A percentile compares a stretch with the other conserved stretches of the same genome.
Evolutionary conservation across 2,113 vertebrate species (phyloP).

Genomic region (Stomatorhinus ivindoensis): DNA sequence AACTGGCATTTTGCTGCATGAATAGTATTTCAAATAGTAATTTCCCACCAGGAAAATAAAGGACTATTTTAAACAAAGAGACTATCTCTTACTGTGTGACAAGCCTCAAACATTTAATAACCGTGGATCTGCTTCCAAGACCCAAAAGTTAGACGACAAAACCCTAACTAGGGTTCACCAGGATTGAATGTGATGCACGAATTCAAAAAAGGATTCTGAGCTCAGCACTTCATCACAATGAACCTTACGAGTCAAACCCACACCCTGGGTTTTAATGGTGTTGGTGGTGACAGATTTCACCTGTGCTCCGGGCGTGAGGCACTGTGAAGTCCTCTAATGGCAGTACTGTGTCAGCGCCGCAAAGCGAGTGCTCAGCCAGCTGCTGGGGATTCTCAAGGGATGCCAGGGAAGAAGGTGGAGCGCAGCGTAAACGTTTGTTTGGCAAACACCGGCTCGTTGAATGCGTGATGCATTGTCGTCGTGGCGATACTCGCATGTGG

Average conservation of each 20-base stretch:
- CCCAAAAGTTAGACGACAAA: not conserved
- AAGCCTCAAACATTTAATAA: not conserved
- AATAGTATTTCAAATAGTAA: not conserved
- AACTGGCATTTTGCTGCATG: not conserved
- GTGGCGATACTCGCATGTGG: not conserved
- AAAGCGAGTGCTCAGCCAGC: not conserved
- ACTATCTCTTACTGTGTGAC: not conserved
- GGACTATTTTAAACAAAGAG: not conserved
- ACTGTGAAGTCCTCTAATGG: not conserved
- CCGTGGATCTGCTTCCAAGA: not conserved
- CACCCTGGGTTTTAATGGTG: not conserved
- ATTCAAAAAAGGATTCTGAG: not conserved
- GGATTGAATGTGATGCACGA: not conserved
- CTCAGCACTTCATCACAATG: not conserved
- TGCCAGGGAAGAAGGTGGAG: not conserved
- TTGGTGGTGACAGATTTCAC: not conserved
- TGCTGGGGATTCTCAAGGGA: not conserved
- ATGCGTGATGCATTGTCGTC: not conserved
- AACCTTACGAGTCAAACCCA: not conserved
- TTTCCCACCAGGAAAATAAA: not conserved
- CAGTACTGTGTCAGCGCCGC: not conserved
- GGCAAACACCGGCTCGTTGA: not conserved
- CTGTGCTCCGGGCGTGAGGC: not conserved
- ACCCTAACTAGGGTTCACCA: not conserved
- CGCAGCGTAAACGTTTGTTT: not conserved